phyloP scores from a whole-genome alignment of 2,888 invertebrate species.

The Argynnis bischoffii region DNA sequence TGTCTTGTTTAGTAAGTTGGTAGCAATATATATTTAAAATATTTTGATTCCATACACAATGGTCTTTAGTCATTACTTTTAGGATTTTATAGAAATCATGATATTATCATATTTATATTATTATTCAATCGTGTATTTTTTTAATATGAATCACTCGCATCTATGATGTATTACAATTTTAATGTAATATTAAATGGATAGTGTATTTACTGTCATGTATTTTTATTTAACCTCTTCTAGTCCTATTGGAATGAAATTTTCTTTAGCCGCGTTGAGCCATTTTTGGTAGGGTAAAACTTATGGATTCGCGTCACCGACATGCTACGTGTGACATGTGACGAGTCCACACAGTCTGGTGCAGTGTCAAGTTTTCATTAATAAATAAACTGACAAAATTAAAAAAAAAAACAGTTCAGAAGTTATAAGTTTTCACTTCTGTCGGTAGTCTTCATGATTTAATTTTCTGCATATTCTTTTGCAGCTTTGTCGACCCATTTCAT shows the following conservation, averaged over 20 bases:
- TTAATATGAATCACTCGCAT: conserved; percentile 16
- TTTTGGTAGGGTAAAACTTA: too few relatives aligned
- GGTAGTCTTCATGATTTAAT: too few relatives aligned
- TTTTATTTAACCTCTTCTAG: neutral
- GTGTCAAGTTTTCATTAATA: too few relatives aligned
- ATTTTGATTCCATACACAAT: conserved; percentile 6
- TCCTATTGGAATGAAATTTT: neutral
- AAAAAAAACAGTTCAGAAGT: too few relatives aligned
- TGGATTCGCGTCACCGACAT: too few relatives aligned
- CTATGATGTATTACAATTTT: conserved; percentile 19
- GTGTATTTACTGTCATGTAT: conserved; percentile 15
- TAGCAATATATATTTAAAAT: conserved; percentile 21
- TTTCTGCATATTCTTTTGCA: too few relatives aligned
- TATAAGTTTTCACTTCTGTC: too few relatives aligned
- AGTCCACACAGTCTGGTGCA: too few relatives aligned
- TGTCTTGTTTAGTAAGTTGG: conserved; percentile 20
- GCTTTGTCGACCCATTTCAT: too few relatives aligned
- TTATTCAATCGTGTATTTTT: conserved; percentile 22
- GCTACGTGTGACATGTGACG: too few relatives aligned
- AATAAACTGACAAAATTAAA: too few relatives aligned
- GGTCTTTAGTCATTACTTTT: conserved; percentile 35
- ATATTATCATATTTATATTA: conserved; percentile 19
- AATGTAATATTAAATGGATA: conserved; percentile 27
- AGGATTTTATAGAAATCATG: conserved; percentile 28
- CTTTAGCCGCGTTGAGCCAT: too few relatives aligned